phyloP scores from a whole-genome alignment of 2,888 invertebrate genomes.

The Parelbella ahira region DNA sequence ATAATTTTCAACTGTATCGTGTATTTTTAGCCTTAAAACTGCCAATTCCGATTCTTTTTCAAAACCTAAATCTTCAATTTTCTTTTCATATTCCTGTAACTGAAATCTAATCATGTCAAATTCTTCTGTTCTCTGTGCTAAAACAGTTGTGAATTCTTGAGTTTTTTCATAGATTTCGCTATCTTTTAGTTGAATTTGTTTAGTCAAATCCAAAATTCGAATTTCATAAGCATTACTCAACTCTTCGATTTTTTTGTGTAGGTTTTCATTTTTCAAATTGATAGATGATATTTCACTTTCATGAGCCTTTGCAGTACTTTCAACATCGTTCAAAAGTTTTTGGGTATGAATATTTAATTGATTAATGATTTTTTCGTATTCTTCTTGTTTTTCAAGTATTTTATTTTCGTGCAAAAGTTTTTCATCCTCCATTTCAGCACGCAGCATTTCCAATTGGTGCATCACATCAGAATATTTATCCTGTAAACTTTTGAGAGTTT shows the following conservation, averaged over 20 bases:
- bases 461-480: constrained; percentile 63
- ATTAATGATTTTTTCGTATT: constrained; percentile 61
- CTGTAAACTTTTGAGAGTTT: constrained; percentile 60
- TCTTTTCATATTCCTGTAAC: constrained; percentile 62
- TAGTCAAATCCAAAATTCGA: constrained; percentile 47
- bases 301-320: constrained; percentile 41
- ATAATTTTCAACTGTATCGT: constrained; percentile 61
- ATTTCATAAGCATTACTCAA: constrained; percentile 39
- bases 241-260: constrained; percentile 45
- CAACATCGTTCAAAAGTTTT: constrained; percentile 39
- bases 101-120: constrained; percentile 64
- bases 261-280: constrained; percentile 38
- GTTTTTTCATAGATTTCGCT: constrained; percentile 65
- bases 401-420: constrained; percentile 66
- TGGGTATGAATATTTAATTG: constrained; percentile 47
- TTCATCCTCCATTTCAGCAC: constrained; percentile 73
- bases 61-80: constrained; percentile 68
- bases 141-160: constrained; percentile 52
- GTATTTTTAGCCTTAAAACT: constrained; percentile 73
- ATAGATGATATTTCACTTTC: constrained; percentile 9
- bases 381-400: constrained; percentile 64
- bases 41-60: constrained; percentile 79
- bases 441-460: constrained; percentile 60
- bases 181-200: constrained; percentile 56
- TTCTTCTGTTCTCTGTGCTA: constrained; percentile 62